Evolutionary conservation across 2,888 invertebrate genomes (phyloP), one percentile per base, ranked within the genome.

Genomic region (Chymomyza fuscimana): DNA sequence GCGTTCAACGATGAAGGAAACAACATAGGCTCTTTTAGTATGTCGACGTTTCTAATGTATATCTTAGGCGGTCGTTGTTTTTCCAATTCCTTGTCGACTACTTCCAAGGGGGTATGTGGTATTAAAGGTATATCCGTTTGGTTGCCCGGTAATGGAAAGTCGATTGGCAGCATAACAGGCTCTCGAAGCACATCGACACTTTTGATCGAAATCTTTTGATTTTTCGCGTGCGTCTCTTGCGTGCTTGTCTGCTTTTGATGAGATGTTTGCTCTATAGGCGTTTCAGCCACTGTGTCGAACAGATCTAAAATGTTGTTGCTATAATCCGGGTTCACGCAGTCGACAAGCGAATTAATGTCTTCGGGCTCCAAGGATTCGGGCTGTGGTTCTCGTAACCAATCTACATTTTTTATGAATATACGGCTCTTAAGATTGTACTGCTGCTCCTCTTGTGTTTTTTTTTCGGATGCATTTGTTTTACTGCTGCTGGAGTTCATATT

Each of bases 21-120:
- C 52, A 90, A 73, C 73, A 91, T 88, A 1, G 91, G 91, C 63
- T 91, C 90, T 68, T 91, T 91, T 0, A 91, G 66, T 4, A 91
- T 91, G 60, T 92, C 92, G 16, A 92, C 91, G 71, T 92, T 92
- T 72, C 91, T 90, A 6, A 92, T 92, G 69, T 92, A 92, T 69
- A 92, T 92, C 77, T 92, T 92, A 2, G 91, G 91, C 22, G 87
- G 87, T 15, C 87, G 82, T 4, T 87, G 85, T 71, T 89, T 90
- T 5, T 87, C 86, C 10, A 63, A 74, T 10, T 70, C 64, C 0
- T 56, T 62, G 9, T 56, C 56, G 4, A 67, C 61, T 25, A 65
- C 66, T 67, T 71, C 72, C 60, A 72, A 72, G n/a, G 76, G 67
- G 15, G 74, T 50, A 29, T 69, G 32, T 16, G 63, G 16, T 2